Base-by-base conservation (phyloP, 1,140 invertebrate genomes). In the Pantala flavescens region DNA sequence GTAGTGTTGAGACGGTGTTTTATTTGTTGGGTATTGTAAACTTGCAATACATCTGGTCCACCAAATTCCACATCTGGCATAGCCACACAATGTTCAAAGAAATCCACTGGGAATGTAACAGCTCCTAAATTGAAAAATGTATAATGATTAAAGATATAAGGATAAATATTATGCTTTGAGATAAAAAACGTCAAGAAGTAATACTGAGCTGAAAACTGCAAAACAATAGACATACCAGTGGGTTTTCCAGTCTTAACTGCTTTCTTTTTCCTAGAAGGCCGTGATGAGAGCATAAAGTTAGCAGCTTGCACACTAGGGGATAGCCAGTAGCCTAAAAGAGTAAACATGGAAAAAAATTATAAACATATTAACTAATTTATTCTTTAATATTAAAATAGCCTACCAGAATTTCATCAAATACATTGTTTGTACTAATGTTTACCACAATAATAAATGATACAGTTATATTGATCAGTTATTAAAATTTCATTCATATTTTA, bases 1-100 rank as follows among this genome's bases (percentile, higher is more conserved):
- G 90, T 93, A 0, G 94, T 95, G 80, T 96, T 95, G 0, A 99
- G 86, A 49, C 97, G 85, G 77, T 96, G 91, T 83, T 98, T 98
- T 1, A 98, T 88, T 82, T 98, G 97, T n/a, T 91, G 89, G 0
- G 90, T 89, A 81, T 98, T 98, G 80, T 99, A 98, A 63, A 98
- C 91, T 84, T 98, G 95, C 0, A 98, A 83, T 0, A 98, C 82
- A 84, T 98, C 97, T 82, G 96, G 96, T 1, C 97, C 97, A 24
- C 95, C 96, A 81, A 94, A 98, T 82, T 98, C 97, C 0, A 98
- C 90, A 78, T 98, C 96, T 78, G 90, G 92, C 87, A 98, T 89
- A 11, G 89, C 86, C 75, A 91, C 90, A 81, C 95, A 98, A 80
- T 97, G 93, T 82, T 99, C 97, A 82, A 98, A 98, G 84, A 98